Base-by-base conservation (phyloP, 2,797 vertebrate species). In the Falco cherrug region DNA sequence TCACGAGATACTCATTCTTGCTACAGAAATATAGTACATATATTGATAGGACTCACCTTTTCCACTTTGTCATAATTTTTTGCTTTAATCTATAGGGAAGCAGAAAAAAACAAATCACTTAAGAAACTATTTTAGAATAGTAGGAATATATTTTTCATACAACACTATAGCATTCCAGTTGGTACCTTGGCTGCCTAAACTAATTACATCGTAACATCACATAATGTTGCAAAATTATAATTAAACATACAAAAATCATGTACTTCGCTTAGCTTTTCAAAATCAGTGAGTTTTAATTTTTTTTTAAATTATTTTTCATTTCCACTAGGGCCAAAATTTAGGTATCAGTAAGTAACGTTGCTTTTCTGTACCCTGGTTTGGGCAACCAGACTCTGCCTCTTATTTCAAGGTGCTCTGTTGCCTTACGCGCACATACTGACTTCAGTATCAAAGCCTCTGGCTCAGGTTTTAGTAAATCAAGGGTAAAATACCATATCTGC, bases 31-130 rank as follows among this genome's bases (percentile, higher is more conserved):
- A 89, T 13, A 92, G 87, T 51, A 86, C 70, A 80, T 82, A 90
- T 35, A 95, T 91, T 92, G 88, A 96, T 10, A 92, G 51, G 75
- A 98, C 99, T 99, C 98, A 99, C 99, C 99, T 99, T 99, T 98
- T 99, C 99, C 98, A 99, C 99, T 90, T 99, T 99, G 99, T 99
- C 99, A 99, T 99, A 99, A 98, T 99, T 99, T 99, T 99, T 99
- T 97, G 99, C 99, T 98, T 99, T 99, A 98, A 99, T 99, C 99
- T 99, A 98, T 89, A 98, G 98, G 89, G 82, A 98, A 97, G 98
- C 86, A 97, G 84, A 98, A 94, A 95, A 97, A 96, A 96, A 97
- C 69, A 93, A n/a, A 95, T 91, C 53, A 94, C 97, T 97, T 96
- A 57, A 71, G 97, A 93, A 91, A 93, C 74, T 93, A 68, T 93